Base-by-base conservation (phyloP, 2,113 vertebrate genomes). In the Tyrannus savana region DNA sequence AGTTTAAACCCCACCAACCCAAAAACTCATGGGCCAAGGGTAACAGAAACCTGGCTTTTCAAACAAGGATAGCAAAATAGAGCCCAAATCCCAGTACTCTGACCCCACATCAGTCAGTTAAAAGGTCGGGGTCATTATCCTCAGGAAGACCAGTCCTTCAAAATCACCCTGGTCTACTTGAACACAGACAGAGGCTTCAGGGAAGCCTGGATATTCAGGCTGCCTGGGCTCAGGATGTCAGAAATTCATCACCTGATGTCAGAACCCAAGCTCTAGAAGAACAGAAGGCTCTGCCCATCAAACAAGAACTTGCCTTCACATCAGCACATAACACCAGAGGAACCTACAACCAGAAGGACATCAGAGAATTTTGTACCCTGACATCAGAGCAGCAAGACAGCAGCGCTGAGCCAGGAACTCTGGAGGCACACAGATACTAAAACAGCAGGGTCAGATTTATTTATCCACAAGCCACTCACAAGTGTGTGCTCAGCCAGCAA, bases 361-460 rank as follows among this genome's bases (percentile, higher is more conserved):
- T 59, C 41, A 63, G 86, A 81, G 35, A 84, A 72, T 55, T 80
- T 81, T 81, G n/a, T 37, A 52, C 19, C 25, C 49, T 59, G 19
- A 76, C 37, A 74, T 39, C 28, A 83, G 46, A 84, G 8, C 56
- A 95, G 80, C 37, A 58, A 63, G 44, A 52, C 27, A 91, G 69
- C 16, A 64, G 50, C 17, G 16, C 30, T 53, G 35, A 80, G 62
- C 55, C 79, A 95, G 67, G 79, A 91, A 69, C 42, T 93, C 68
- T 58, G 69, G 80, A 94, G 41, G 28, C 66, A 75, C 50, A 77
- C 18, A 78, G 68, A 71, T 33, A 39, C 33, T 78, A 56, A 81
- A 95, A 82, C 77, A 82, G 77, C 78, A 87, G 69, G 74, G 50
- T 88, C 68, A 74, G 25, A 55, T 81, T 72, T 95, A 83, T 74